Percentiles rank a stretch among this genome's conserved stretches.
Evolutionary conservation across 2,113 vertebrate species (phyloP).

Genomic region (Podilymbus podiceps): DNA sequence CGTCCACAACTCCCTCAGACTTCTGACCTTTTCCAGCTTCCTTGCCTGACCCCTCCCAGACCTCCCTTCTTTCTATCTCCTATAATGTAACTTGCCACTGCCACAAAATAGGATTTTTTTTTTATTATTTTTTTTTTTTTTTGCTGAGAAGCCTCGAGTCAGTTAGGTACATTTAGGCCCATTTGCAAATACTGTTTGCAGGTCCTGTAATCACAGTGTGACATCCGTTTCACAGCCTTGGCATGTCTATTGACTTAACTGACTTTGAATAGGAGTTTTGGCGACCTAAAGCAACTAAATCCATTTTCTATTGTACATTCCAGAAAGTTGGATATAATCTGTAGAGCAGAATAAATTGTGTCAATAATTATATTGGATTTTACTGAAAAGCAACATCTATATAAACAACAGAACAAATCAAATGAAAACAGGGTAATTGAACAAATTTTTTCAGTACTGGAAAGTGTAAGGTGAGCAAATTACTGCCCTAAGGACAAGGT

Average conservation of each 20-base stretch:
- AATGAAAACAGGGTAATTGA: background rate
- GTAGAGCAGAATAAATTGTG: background rate
- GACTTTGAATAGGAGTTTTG: background rate
- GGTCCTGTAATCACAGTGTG: background rate
- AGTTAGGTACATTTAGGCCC: background rate
- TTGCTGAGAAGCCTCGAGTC: background rate
- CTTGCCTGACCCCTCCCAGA: background rate
- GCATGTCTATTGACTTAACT: background rate
- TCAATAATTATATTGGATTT: background rate
- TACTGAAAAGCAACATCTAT: background rate
- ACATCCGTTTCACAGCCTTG: background rate
- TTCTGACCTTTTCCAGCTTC: background rate
- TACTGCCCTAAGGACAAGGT: constrained; percentile 7
- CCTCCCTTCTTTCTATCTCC: background rate
- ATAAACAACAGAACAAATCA: background rate
- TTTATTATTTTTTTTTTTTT: too few species aligned
- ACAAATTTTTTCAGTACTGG: background rate
- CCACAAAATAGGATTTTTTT: background rate
- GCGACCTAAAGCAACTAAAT: background rate
- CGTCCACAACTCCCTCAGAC: background rate
- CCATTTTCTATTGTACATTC: background rate
- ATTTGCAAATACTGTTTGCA: background rate
- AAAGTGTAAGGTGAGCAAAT: background rate
- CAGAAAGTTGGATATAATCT: background rate
- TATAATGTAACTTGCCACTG: background rate